Percentiles rank a stretch among this genome's conserved stretches.
These are phyloP conservation scores for Plusia festucae DNA, from an alignment of 2,888 invertebrate genomes.

Conservation along the genomic window DNA sequence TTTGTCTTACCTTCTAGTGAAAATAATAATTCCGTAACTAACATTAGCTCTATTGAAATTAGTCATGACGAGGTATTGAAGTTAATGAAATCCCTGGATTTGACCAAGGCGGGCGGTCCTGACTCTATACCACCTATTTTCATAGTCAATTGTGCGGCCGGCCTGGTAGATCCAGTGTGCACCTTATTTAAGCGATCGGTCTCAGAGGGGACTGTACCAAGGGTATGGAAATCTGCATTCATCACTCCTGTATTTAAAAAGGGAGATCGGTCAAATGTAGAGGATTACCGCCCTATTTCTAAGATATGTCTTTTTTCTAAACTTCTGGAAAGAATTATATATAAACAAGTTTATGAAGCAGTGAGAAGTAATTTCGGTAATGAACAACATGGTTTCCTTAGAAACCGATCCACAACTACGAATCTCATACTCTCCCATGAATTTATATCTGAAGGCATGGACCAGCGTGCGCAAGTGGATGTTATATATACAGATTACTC, in stretches of 20 bases:
- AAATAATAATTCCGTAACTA: constrained; percentile 5
- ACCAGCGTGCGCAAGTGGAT: constrained; percentile 4
- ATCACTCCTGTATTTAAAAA: too few species aligned
- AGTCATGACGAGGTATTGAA: constrained; percentile 4
- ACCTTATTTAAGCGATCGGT: constrained; percentile 6
- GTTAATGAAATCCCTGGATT: constrained; percentile 8
- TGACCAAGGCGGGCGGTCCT: constrained; percentile 6
- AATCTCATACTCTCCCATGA: constrained; percentile 13
- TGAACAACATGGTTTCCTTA: constrained; percentile 15
- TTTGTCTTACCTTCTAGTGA: neutral
- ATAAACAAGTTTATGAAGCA: constrained; percentile 11
- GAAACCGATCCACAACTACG: constrained; percentile 10
- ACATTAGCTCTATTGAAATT: constrained; percentile 6
- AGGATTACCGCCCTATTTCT: too few species aligned
- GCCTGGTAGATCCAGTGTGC: neutral
- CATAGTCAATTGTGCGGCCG: neutral
- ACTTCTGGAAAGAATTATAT: constrained; percentile 13
- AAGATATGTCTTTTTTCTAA: too few species aligned
- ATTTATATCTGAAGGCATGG: constrained; percentile 5
- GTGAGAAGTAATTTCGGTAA: constrained; percentile 8
- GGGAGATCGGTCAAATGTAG: too few species aligned
- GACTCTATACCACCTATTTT: constrained; percentile 5
- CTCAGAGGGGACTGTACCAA: constrained; percentile 10
- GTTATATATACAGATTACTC: too few species aligned
- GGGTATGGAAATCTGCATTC: constrained; percentile 17